Conservation (phyloP, 2,888 invertebrate genomes). For the Andricus quercusramuli region DNA sequence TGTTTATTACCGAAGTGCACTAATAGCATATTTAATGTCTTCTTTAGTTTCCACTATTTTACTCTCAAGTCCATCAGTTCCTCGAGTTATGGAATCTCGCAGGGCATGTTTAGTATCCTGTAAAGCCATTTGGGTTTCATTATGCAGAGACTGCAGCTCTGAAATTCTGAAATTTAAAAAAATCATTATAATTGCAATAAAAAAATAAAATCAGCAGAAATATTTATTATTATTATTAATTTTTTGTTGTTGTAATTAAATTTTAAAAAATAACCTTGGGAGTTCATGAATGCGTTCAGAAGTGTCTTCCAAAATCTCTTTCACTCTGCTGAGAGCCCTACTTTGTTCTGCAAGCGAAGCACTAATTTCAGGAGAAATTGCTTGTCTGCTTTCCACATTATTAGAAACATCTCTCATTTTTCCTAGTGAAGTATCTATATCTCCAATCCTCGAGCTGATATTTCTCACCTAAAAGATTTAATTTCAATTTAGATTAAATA, state of each 20-base stretch:
- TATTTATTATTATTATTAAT: too few species aligned
- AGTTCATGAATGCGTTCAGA: slow-evolving; percentile 66
- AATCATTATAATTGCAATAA: slow-evolving; percentile 62
- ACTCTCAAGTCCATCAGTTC: slow-evolving; percentile 78
- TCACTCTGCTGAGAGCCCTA: slow-evolving; percentile 62
- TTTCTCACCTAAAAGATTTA: slow-evolving; percentile 60
- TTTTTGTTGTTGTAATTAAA: slow-evolving; percentile 1
- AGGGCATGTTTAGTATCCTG: slow-evolving; percentile 80
- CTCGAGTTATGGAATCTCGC: slow-evolving; percentile 72
- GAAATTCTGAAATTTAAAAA: slow-evolving; percentile 61
- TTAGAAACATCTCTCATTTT: slow-evolving; percentile 60
- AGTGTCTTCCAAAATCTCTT: slow-evolving; percentile 67
- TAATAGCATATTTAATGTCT: slow-evolving; percentile 33
- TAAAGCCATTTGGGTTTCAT: slow-evolving; percentile 83
- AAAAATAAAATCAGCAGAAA: background rate
- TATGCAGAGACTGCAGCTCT: slow-evolving; percentile 82
- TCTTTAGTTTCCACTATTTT: slow-evolving; percentile 81
- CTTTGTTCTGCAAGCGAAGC: slow-evolving; percentile 64
- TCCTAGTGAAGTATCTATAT: slow-evolving; percentile 63
- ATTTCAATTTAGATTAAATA: background rate
- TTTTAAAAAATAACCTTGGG: slow-evolving; percentile 65
- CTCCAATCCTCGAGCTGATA: slow-evolving; percentile 59
- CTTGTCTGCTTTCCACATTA: slow-evolving; percentile 49
- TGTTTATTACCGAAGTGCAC: slow-evolving; percentile 34
- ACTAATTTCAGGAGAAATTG: slow-evolving; percentile 48